Evolutionary conservation across 2,888 invertebrate species (phyloP).

Genomic region (Drosophila emarginata): DNA sequence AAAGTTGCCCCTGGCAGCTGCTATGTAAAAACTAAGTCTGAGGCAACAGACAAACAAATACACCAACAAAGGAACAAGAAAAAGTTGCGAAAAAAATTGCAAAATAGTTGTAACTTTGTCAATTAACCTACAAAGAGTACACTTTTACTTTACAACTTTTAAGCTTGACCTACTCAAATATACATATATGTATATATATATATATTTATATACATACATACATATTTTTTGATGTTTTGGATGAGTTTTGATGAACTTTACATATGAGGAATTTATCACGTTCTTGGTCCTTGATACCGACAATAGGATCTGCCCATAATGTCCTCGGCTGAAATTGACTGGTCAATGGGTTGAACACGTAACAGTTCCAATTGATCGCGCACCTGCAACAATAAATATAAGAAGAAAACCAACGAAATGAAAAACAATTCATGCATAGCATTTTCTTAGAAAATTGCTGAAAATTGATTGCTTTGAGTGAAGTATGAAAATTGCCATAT

Average conservation of each 20-base stretch:
- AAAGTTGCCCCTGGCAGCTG: constrained; percentile 59
- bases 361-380: constrained; percentile 85
- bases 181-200: constrained; percentile 25
- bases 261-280: constrained; percentile 80
- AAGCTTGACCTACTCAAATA: constrained; percentile 52
- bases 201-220: constrained; percentile 42
- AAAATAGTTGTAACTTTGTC: constrained; percentile 65
- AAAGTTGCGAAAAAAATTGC: constrained; percentile 40
- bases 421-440: constrained; percentile 22
- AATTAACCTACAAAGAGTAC: constrained; percentile 75
- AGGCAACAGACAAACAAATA: constrained; percentile 50
- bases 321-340: constrained; percentile 85
- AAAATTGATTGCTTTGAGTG: constrained; percentile 51
- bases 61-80: constrained; percentile 17
- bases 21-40: constrained; percentile 41
- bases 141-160: constrained; percentile 66
- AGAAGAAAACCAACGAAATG: constrained; percentile 6
- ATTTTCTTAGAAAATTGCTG: constrained; percentile 33
- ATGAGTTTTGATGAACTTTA: constrained; percentile 45
- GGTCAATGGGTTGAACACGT: constrained; percentile 85
- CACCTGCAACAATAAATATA: constrained; percentile 80
- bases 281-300: constrained; percentile 84
- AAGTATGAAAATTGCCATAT: constrained; percentile 34
- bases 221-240: constrained; percentile 4
- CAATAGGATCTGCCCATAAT: constrained; percentile 85